phyloP scores from a whole-genome alignment of 2,797 vertebrate species.

The Emys orbicularis region DNA sequence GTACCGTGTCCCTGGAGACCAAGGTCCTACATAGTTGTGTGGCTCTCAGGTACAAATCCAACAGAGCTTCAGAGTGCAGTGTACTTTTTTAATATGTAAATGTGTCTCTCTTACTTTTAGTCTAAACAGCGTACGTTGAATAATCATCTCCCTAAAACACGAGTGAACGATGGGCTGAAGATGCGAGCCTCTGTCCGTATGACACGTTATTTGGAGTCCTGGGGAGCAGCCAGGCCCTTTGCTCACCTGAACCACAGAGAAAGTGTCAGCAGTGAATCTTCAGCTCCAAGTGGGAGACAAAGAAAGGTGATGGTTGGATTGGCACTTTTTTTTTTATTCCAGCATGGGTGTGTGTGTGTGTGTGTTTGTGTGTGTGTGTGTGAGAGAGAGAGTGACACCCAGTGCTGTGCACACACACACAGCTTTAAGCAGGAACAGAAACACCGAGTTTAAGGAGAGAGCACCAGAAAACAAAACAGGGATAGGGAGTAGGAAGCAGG shows the following conservation, averaged over 20 bases:
- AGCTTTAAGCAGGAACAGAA: background rate
- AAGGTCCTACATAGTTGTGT: background rate
- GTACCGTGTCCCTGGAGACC: background rate
- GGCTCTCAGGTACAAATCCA: background rate
- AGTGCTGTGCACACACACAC: background rate
- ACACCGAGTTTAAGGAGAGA: background rate
- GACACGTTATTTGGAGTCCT: constrained; percentile 97
- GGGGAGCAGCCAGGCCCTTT: constrained; percentile 97
- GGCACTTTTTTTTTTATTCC: fast-evolving
- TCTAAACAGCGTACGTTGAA: constrained; percentile 84
- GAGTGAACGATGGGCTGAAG: constrained; percentile 92
- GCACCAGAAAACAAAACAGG: background rate
- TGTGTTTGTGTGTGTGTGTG: too few relatives aligned
- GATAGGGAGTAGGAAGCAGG: background rate
- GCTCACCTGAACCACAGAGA: constrained; percentile 94
- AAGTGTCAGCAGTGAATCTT: constrained; percentile 86
- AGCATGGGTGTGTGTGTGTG: background rate
- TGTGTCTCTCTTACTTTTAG: constrained; percentile 65
- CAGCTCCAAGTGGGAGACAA: constrained; percentile 82
- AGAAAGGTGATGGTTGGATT: constrained; percentile 84
- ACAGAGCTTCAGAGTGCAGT: background rate
- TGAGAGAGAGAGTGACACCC: background rate
- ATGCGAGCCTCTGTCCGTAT: constrained; percentile 96
- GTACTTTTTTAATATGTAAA: background rate
- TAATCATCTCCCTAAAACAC: constrained; percentile 84